Evolutionary conservation across 2,888 invertebrate genomes (phyloP), one percentile per base, ranked within the genome.

Genomic region (Periphyllus acericola): DNA sequence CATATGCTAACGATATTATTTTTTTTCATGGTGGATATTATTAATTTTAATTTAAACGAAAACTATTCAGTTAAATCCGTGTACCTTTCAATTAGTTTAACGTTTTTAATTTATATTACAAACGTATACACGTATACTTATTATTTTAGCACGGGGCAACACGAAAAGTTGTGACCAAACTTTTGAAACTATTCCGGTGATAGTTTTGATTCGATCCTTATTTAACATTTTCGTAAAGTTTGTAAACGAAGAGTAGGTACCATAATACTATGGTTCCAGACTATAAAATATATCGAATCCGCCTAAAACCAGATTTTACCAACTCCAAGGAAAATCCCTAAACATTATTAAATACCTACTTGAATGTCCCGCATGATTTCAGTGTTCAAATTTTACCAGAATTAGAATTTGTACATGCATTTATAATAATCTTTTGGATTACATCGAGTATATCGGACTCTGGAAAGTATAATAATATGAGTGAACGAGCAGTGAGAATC

Each of bases 191-290:
- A n/a, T 2, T 55, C n/a, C 55, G 21, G 52, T 55, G 55, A 72
- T 83, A 34, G 82, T 83, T 72, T 52, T 83, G 72, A 72, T 83
- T 83, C 52, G 52, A 83, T 72, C 82, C 52, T 83, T 83, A 72
- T 72, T 83, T 83, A 52, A 83, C 82, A 55, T 83, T 83, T 55
- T 72, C 52, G 17, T 19, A 29, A 83, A 83, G 52, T 72, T 83
- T 25, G 52, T 46, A 79, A 55, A 81, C 66, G 29, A 40, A 68
- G n/a, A n/a, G 82, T n/a, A n/a, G n/a, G n/a, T 55, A 72, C 40
- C 52, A 71, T 82, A 71, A 52, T 55, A 72, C n/a, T 55, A 55
- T 32, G 55, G 17, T 83, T 83, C 19, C 46, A 34, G 29, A 32
- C 72, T 34, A 34, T 55, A 55, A 72, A 71, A 55, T 83, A 34